phyloP scores from a whole-genome alignment of 2,797 vertebrate species.

The Ctenopoma multispine region DNA sequence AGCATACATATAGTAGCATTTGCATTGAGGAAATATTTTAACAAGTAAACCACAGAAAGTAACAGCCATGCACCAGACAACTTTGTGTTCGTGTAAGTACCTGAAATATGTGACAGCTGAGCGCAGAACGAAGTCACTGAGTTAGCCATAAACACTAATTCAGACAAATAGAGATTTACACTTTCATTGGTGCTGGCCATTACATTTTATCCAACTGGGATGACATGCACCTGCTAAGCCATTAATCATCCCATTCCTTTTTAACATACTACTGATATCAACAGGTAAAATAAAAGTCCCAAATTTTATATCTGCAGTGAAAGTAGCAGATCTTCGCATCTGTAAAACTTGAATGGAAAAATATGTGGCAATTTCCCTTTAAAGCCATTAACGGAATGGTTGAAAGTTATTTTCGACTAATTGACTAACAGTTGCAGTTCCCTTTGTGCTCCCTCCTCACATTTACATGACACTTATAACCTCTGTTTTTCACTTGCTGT shows the following conservation, averaged over 20 bases:
- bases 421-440: neutral
- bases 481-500: conserved; percentile 65
- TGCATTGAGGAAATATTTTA: conserved; percentile 3
- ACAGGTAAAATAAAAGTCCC: neutral
- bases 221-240: conserved; percentile 10
- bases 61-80: neutral
- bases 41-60: neutral
- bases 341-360: neutral
- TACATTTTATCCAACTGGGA: neutral
- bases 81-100: neutral
- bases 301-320: neutral
- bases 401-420: neutral
- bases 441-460: conserved; percentile 28
- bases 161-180: neutral
- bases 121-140: neutral
- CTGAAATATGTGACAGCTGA: conserved; percentile 1
- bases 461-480: conserved; percentile 71
- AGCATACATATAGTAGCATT: neutral
- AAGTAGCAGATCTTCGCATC: neutral
- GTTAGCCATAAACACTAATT: neutral
- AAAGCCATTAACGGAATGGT: neutral
- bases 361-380: neutral
- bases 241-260: neutral
- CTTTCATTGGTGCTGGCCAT: neutral
- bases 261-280: neutral